phyloP scores from a whole-genome alignment of 2,888 invertebrate species.

The Dryocosmus kuriphilus region DNA sequence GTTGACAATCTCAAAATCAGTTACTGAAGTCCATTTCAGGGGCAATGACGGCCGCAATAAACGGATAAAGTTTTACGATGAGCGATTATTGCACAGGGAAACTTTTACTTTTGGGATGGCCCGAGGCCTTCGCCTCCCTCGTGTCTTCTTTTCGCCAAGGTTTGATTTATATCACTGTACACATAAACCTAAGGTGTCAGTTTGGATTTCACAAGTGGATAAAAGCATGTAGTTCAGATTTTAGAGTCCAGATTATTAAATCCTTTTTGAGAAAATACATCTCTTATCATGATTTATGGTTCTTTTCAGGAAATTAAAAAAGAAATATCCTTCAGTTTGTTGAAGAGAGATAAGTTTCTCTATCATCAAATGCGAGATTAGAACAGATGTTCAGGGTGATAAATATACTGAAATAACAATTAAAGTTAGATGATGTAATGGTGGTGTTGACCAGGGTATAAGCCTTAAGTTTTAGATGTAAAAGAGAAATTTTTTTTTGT shows the following conservation, averaged over 20 bases:
- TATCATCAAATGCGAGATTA: background rate
- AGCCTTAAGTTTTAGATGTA: no score
- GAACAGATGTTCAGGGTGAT: background rate
- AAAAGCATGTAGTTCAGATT: no score
- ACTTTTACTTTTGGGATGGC: slow-evolving; percentile 66
- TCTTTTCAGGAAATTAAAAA: background rate
- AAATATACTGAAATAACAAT: background rate
- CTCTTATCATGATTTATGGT: background rate
- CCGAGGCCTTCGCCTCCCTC: slow-evolving; percentile 26
- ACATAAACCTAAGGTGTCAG: slow-evolving; percentile 33
- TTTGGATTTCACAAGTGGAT: no score
- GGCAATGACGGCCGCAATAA: slow-evolving; percentile 70
- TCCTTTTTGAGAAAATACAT: background rate
- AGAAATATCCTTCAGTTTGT: background rate
- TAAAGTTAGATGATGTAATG: no score
- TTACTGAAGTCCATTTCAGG: slow-evolving; percentile 67
- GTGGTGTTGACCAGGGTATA: no score
- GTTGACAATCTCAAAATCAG: slow-evolving; percentile 65
- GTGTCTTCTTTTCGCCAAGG: slow-evolving; percentile 29
- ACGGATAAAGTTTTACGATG: slow-evolving; percentile 72
- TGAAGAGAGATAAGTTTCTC: background rate
- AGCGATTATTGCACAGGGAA: slow-evolving; percentile 69
- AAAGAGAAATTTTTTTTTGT: no score
- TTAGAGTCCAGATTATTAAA: background rate
- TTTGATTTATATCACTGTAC: slow-evolving; percentile 40